Percentiles rank a stretch among this genome's conserved stretches.
phyloP scores from a whole-genome alignment of 2,797 vertebrate genomes.

The Zalophus californianus region DNA sequence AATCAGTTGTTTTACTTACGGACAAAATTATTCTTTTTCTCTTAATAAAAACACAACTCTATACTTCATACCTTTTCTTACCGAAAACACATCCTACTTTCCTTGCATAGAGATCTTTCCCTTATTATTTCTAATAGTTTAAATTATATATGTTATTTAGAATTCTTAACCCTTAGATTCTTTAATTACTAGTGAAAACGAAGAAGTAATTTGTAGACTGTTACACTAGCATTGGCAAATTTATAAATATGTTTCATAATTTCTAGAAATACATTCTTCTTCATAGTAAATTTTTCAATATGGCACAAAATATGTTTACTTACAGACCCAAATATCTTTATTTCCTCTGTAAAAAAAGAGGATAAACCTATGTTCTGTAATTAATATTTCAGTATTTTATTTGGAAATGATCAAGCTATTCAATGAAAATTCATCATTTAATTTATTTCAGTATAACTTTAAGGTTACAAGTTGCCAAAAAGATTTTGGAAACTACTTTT shows the following conservation, averaged over 20 bases:
- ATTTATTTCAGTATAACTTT: background rate
- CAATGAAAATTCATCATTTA: background rate
- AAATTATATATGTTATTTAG: background rate
- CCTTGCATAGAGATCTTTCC: background rate
- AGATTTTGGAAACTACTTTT: background rate
- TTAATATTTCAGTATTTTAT: background rate
- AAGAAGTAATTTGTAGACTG: background rate
- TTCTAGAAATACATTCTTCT: background rate
- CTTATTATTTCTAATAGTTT: background rate
- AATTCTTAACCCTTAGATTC: background rate
- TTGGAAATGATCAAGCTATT: background rate
- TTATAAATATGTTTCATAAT: background rate
- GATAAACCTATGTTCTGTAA: background rate
- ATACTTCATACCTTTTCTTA: background rate
- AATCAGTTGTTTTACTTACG: background rate
- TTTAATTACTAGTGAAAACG: background rate
- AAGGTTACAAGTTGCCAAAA: background rate
- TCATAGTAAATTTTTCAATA: background rate
- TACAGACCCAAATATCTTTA: background rate
- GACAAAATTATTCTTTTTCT: background rate
- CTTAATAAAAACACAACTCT: background rate
- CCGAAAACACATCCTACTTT: background rate
- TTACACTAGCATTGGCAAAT: background rate
- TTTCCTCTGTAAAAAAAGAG: background rate
- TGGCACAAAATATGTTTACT: background rate